phyloP scores from a whole-genome alignment of 2,113 vertebrate species.

The Brachyhypopomus occidentalis region DNA sequence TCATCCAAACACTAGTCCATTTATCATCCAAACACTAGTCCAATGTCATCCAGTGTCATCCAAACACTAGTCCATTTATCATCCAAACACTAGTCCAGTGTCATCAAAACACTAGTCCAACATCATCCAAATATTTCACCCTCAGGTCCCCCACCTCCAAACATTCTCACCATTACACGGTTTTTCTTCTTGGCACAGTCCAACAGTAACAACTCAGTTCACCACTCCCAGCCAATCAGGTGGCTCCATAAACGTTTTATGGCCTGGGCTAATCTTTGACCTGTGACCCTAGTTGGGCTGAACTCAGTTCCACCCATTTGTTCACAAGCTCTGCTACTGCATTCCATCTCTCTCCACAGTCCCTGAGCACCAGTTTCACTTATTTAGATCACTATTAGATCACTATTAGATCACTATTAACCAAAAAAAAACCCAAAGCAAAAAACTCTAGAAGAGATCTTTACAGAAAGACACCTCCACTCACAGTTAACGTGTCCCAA shows the following conservation, averaged over 20 bases:
- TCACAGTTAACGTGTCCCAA: conserved; percentile 20
- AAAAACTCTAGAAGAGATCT: conserved; percentile 8
- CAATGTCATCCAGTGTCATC: too few species aligned
- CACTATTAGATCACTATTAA: too few species aligned
- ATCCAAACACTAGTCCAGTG: too few species aligned
- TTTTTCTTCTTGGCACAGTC: neutral
- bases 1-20: too few species aligned
- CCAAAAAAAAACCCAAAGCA: too few species aligned
- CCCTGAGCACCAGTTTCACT: conserved; percentile 71
- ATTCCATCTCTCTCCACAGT: conserved; percentile 56
- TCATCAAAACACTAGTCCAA: neutral
- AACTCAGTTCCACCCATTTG: conserved; percentile 37
- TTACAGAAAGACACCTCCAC: conserved; percentile 39
- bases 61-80: too few species aligned
- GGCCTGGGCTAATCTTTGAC: conserved; percentile 49
- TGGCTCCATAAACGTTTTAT: conserved; percentile 37
- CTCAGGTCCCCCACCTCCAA: neutral
- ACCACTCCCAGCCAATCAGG: conserved; percentile 6
- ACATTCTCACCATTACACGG: conserved; percentile 14
- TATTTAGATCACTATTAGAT: conserved; percentile 54
- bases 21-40: neutral
- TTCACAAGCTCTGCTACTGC: conserved; percentile 44
- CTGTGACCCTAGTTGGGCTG: conserved; percentile 26
- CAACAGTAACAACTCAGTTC: conserved; percentile 1
- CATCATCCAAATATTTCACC: conserved; percentile 2